phyloP scores from a whole-genome alignment of 2,797 vertebrate genomes.

The Hoplostethus mediterraneus region DNA sequence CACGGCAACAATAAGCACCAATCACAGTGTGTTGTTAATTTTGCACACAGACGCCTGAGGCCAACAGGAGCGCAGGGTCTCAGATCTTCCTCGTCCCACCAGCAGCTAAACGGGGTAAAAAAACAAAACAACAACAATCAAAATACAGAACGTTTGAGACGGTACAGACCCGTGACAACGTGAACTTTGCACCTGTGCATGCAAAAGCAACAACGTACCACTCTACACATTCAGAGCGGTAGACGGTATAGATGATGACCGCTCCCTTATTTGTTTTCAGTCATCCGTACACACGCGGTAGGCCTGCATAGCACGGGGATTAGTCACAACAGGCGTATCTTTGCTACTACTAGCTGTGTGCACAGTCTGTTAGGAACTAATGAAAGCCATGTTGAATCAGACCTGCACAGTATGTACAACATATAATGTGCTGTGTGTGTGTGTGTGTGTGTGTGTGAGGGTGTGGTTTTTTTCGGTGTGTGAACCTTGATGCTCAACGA shows the following conservation, averaged over 20 bases:
- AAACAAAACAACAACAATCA: background rate
- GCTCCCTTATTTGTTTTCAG: slow-evolving; percentile 9
- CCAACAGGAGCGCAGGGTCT: slow-evolving; percentile 6
- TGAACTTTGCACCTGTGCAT: background rate
- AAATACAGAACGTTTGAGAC: background rate
- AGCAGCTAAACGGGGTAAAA: slow-evolving; percentile 20
- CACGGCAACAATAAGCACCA: slow-evolving; percentile 6
- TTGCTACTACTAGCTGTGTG: slow-evolving; percentile 10
- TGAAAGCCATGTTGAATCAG: slow-evolving; percentile 35
- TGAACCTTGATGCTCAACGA: slow-evolving; percentile 38
- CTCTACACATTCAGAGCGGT: slow-evolving; percentile 3
- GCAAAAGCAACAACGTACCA: background rate
- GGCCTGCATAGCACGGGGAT: slow-evolving; percentile 26
- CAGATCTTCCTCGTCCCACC: slow-evolving; percentile 7
- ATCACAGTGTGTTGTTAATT: background rate
- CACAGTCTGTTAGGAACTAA: background rate
- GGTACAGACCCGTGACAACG: background rate
- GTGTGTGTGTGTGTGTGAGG: background rate
- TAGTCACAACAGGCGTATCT: slow-evolving; percentile 32
- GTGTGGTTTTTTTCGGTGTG: background rate
- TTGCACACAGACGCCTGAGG: background rate
- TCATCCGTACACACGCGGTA: background rate
- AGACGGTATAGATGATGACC: background rate
- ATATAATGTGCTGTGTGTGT: background rate
- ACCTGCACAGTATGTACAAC: background rate